Base-by-base conservation (phyloP, 2,113 vertebrate species). In the Pagrus major region DNA sequence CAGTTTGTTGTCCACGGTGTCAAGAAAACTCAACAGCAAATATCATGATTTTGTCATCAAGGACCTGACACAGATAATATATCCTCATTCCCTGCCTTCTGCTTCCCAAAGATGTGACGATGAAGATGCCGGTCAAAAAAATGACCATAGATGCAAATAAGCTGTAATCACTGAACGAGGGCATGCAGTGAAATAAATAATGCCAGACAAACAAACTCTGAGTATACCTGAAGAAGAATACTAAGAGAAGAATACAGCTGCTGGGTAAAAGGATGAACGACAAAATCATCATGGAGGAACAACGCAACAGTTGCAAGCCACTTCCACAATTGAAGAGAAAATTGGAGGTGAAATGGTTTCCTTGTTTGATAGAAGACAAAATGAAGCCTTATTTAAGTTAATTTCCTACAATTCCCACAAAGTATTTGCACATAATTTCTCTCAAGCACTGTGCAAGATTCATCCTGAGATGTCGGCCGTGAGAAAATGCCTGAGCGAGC, bases 391-490 rank as follows among this genome's bases (percentile, higher is more conserved):
- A 52, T 56, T 78, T 14, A 69, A 70, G 71, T 68, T 16, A 12
- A 78, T 75, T 76, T 72, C 23, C 71, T 1, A 54, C 46, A 75
- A 79, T 83, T 68, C 55, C 37, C 29, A 16, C 27, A 71, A 55
- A 68, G 42, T 70, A 55, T 75, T 64, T 69, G 29, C 18, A 81
- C 9, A 74, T 46, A 60, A 68, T 89, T 87, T 88, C 52, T 73
- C 78, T 87, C 85, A 89, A 92, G 87, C 89, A 88, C 90, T 77
- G 86, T 61, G 27, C 73, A 86, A 46, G 66, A 68, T 83, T 81
- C 86, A 88, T 90, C 86, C 89, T 88, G 72, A 91, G 58, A 77
- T 76, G 64, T 78, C 71, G 71, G 51, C 73, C 41, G 20, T 33
- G 63, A 81, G 73, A 71, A 85, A 80, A 55, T 69, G 77, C 7